phyloP scores from a whole-genome alignment of 2,888 invertebrate species.

The Linnaemya tessellans region DNA sequence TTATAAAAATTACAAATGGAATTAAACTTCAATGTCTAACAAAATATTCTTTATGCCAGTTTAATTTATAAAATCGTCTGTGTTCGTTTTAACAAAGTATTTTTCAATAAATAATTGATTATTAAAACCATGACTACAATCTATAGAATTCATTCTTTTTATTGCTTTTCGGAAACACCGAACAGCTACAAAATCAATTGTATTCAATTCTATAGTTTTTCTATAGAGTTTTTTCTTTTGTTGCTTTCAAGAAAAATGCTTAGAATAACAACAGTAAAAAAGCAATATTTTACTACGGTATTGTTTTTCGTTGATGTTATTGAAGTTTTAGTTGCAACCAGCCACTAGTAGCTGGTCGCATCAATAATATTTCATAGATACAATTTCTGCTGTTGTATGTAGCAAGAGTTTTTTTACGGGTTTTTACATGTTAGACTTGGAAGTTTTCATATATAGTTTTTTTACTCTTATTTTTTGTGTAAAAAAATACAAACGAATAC shows the following conservation, averaged over 20 bases:
- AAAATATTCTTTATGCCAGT: no score
- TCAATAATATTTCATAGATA: slow-evolving; percentile 48
- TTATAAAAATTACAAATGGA: no score
- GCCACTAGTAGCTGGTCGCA: slow-evolving; percentile 56
- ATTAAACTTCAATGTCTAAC: no score
- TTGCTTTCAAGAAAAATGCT: slow-evolving; percentile 52
- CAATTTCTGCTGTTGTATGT: slow-evolving; percentile 53
- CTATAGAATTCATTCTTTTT: slow-evolving; percentile 15
- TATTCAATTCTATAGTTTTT: slow-evolving; percentile 62
- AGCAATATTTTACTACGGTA: slow-evolving; percentile 43
- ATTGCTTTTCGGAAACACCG: not conserved
- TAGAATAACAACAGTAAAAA: slow-evolving; percentile 47
- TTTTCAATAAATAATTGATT: no score
- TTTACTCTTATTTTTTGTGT: slow-evolving; percentile 31
- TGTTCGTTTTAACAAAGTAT: no score
- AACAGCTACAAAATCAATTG: slow-evolving; percentile 37
- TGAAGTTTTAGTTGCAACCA: slow-evolving; percentile 35
- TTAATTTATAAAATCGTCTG: no score
- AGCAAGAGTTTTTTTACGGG: slow-evolving; percentile 53
- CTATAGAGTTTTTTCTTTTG: slow-evolving; percentile 57
- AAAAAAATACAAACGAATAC: not conserved
- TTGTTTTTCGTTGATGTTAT: slow-evolving; percentile 34
- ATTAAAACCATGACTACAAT: not conserved
- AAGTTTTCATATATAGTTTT: slow-evolving; percentile 34
- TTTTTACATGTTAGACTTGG: slow-evolving; percentile 38